phyloP scores from a whole-genome alignment of 2,113 vertebrate genomes.

The Strix aluco region DNA sequence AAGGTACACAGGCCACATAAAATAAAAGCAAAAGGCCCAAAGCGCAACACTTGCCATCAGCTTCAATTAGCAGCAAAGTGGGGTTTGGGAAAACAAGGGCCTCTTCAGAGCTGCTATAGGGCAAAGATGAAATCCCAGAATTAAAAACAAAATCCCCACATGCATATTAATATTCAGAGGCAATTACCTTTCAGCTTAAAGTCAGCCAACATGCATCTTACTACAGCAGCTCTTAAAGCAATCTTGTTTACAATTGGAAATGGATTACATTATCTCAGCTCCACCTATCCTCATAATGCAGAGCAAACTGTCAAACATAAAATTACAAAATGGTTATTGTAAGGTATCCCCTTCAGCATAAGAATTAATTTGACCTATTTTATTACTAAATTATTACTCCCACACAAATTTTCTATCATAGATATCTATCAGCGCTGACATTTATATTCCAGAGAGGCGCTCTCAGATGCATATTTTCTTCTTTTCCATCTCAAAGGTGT shows the following conservation, averaged over 20 bases:
- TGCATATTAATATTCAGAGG: constrained; percentile 63
- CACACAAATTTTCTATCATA: constrained; percentile 65
- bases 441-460: constrained; percentile 55
- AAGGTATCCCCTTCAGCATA: constrained; percentile 66
- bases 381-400: constrained; percentile 73
- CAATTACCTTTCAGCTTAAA: constrained; percentile 63
- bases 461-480: constrained; percentile 41
- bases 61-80: constrained; percentile 41
- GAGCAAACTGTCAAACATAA: constrained; percentile 61
- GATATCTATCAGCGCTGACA: constrained; percentile 60
- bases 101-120: constrained; percentile 47
- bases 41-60: constrained; percentile 5
- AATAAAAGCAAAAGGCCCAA: not conserved
- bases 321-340: constrained; percentile 65
- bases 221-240: constrained; percentile 67
- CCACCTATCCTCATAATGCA: constrained; percentile 58
- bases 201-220: constrained; percentile 47
- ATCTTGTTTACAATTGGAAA: constrained; percentile 60
- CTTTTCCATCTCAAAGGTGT: constrained; percentile 47
- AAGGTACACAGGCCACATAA: not conserved
- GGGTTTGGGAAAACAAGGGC: constrained; percentile 47
- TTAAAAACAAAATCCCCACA: constrained; percentile 60
- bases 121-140: constrained; percentile 60
- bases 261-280: constrained; percentile 62
- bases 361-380: constrained; percentile 69